Evolutionary conservation across 2,888 invertebrate genomes (phyloP).

Genomic region (Caenorhabditis sinica): DNA sequence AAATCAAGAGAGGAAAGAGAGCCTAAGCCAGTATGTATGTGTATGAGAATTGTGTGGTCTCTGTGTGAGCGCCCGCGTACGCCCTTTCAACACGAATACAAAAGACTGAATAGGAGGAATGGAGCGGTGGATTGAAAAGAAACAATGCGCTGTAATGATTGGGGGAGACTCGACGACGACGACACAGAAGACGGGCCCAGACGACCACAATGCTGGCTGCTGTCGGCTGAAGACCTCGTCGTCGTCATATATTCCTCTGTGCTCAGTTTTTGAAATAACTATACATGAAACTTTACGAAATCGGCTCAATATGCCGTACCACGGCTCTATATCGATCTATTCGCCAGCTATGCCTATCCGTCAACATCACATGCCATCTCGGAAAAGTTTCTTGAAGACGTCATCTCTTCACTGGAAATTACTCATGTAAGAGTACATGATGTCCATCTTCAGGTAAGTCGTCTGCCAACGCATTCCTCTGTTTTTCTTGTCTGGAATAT

Average conservation of each 20-base stretch:
- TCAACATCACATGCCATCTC: no score
- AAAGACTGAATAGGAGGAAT: conserved; percentile 77
- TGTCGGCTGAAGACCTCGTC: conserved; percentile 57
- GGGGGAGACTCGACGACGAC: conserved; percentile 69
- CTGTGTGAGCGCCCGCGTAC: conserved; percentile 67
- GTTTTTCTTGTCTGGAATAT: conserved; percentile 29
- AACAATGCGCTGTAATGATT: conserved; percentile 80
- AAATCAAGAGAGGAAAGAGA: conserved; percentile 65
- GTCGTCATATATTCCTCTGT: conserved; percentile 56
- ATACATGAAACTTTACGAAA: conserved; percentile 7
- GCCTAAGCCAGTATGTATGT: conserved; percentile 60
- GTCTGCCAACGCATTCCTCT: conserved; percentile 33
- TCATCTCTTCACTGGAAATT: neutral
- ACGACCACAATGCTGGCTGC: conserved; percentile 64
- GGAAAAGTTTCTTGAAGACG: neutral
- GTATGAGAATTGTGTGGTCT: conserved; percentile 58
- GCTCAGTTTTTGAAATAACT: conserved; percentile 42
- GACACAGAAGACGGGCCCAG: conserved; percentile 63
- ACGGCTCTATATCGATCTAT: neutral
- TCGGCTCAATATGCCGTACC: neutral
- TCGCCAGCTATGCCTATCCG: neutral
- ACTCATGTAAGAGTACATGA: conserved; percentile 29
- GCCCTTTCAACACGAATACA: conserved; percentile 77
- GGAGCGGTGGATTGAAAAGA: conserved; percentile 79
- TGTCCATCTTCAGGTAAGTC: conserved; percentile 36